Evolutionary conservation across 1,140 invertebrate species (phyloP).

Genomic region (Aradophagus sp.): DNA sequence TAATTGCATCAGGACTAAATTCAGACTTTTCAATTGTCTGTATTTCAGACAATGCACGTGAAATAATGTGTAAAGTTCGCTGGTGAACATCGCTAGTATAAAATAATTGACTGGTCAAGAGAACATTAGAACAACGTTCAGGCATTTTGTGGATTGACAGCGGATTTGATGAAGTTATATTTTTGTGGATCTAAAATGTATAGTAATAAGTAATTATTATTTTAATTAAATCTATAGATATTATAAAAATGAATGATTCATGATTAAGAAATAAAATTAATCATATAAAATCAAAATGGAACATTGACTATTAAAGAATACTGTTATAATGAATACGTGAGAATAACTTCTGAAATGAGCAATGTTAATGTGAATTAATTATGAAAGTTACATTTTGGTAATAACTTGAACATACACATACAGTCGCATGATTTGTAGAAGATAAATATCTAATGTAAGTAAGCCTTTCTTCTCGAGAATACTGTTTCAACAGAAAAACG

Average conservation of each 20-base stretch:
- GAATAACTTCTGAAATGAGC: no score
- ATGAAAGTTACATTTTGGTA: no score
- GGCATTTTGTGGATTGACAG: slow-evolving; percentile 83
- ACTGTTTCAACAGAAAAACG: slow-evolving; percentile 73
- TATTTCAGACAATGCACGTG: slow-evolving; percentile 78
- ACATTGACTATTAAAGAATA: no score
- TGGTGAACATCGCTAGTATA: slow-evolving; percentile 76
- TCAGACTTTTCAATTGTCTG: slow-evolving; percentile 77
- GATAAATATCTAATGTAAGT: slow-evolving; percentile 75
- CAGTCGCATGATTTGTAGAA: slow-evolving; percentile 74
- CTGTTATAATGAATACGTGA: no score
- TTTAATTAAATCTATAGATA: no score
- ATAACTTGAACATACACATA: no score
- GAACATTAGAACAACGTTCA: slow-evolving; percentile 74
- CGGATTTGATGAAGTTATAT: slow-evolving; percentile 79
- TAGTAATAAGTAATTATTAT: background rate
- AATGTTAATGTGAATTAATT: no score
- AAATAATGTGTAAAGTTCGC: slow-evolving; percentile 76
- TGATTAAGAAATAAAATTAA: slow-evolving; percentile 8
- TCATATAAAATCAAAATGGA: slow-evolving; percentile 6
- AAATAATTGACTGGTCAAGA: slow-evolving; percentile 80
- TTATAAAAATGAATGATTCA: background rate
- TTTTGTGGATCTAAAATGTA: slow-evolving; percentile 77
- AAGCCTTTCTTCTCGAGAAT: slow-evolving; percentile 71
- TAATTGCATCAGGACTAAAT: slow-evolving; percentile 76